Evolutionary conservation across 2,113 vertebrate genomes (phyloP).

Genomic region (Scophthalmus maximus): DNA sequence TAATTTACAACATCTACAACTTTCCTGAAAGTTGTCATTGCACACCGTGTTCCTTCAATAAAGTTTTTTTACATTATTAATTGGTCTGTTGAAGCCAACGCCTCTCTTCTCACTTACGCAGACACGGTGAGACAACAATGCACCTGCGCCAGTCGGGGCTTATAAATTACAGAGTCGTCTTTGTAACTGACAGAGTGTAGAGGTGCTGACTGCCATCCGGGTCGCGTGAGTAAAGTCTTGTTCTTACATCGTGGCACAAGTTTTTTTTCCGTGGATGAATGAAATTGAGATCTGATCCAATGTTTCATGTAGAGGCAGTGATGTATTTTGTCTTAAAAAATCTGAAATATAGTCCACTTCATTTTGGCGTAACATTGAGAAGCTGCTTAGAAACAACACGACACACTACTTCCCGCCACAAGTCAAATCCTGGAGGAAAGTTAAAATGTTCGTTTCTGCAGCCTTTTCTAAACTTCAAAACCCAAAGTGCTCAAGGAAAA

Average conservation of each 20-base stretch:
- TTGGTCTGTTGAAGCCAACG: neutral
- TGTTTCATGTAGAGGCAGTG: too few species aligned
- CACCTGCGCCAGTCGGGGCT: neutral
- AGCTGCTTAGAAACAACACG: neutral
- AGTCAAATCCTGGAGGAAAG: too few species aligned
- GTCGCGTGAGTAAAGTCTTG: neutral
- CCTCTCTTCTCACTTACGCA: neutral
- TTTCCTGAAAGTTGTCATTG: neutral
- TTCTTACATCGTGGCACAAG: neutral
- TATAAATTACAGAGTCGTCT: neutral
- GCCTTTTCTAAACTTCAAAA: neutral
- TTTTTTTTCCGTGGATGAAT: neutral
- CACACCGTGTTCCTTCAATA: neutral
- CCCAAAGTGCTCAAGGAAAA: too few species aligned
- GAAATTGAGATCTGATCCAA: too few species aligned
- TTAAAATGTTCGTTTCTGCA: neutral
- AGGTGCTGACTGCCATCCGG: neutral
- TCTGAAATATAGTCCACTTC: too few species aligned
- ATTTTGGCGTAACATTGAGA: neutral
- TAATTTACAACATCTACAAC: neutral
- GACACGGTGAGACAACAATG: neutral
- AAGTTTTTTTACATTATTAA: neutral
- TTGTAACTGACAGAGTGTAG: neutral
- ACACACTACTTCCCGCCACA: neutral
- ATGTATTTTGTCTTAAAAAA: too few species aligned